Base-by-base conservation (phyloP, 2,113 vertebrate species). In the Actenoides lindsayi region DNA sequence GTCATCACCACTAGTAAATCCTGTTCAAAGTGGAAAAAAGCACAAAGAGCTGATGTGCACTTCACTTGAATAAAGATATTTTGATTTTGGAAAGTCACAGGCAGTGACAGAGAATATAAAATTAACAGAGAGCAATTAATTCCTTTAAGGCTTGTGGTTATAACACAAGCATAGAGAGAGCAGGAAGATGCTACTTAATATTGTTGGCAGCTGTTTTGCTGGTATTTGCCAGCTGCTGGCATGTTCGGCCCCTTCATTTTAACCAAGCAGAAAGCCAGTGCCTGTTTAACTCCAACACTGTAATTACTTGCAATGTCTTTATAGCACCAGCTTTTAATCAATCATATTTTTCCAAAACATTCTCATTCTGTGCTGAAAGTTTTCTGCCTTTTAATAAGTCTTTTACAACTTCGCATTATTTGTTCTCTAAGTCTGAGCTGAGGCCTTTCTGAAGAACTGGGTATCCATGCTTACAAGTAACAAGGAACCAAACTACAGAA, bases 31-130 rank as follows among this genome's bases (percentile, higher is more conserved):
- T 73, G 83, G 64, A 54, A 89, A 84, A 90, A 93, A 28, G 50
- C 60, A 94, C 62, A 75, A 74, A 76, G 62, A 77, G n/a, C 7
- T 78, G 46, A 75, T 35, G 44, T 51, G 65, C 24, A 35, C 62
- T 51, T 81, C 39, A 62, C 44, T 65, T 41, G 48, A 76, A 51
- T 33, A 71, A 27, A 31, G 62, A 4, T 37, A 68, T 37, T 90
- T 86, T 39, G 50, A 65, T 14, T 27, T 57, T 89, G 91, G 86
- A 63, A 96, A 42, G 63, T 94, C 93, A 92, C 27, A 46, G 65
- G 84, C 46, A 79, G 86, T 54, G 94, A 94, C 94, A 96, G 62
- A 94, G 81, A 87, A 95, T 54, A 92, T 31, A 88, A 94, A 95
- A 95, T 91, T 78, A 94, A 87, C 19, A 5, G 74, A 76, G 46